These are phyloP conservation scores for Cisticola juncidis DNA, from an alignment of 2,113 vertebrate genomes.

Conservation along the genomic window DNA sequence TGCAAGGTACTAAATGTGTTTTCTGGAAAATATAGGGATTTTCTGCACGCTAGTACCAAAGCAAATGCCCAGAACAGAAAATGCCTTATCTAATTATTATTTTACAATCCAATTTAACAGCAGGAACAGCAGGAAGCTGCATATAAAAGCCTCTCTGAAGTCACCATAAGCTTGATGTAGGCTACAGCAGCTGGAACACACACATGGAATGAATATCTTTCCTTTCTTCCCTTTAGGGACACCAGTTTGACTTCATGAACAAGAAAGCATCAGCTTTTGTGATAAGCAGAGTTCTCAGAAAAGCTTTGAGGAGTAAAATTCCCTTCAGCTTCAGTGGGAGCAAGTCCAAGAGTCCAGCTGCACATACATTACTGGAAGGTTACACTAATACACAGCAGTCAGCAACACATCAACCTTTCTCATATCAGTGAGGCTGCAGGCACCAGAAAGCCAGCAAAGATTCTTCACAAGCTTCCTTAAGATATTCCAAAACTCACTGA, in stretches of 20 bases:
- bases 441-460: neutral
- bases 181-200: neutral
- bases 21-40: neutral
- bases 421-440: neutral
- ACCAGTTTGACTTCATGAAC: neutral
- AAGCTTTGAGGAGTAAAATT: neutral
- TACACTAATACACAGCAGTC: neutral
- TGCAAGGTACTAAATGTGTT: neutral
- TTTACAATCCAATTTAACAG: neutral
- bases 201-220: neutral
- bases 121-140: neutral
- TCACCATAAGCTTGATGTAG: neutral
- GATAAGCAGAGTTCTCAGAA: neutral
- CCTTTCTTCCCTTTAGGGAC: neutral
- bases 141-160: neutral
- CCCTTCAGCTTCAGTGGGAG: neutral
- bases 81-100: neutral
- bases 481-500: neutral
- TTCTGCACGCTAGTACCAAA: neutral
- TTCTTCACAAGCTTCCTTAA: neutral
- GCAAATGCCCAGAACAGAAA: neutral
- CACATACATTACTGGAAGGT: neutral
- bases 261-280: neutral
- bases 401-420: neutral
- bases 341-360: neutral